Percentiles rank a stretch among this genome's conserved stretches.
These are phyloP conservation scores for Pedicia rivosa DNA, from an alignment of 2,888 invertebrate species.

Conservation along the genomic window DNA sequence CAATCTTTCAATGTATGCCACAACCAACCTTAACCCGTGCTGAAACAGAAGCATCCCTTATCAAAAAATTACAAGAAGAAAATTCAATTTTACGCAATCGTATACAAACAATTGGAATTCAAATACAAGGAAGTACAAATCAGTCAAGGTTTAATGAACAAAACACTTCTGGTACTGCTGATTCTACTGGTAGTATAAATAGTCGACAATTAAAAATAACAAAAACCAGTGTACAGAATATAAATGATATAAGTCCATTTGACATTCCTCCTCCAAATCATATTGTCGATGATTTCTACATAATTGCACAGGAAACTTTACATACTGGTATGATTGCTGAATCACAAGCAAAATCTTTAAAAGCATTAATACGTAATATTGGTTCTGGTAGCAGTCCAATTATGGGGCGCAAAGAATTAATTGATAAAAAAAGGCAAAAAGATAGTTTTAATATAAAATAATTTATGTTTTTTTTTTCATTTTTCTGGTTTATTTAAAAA, in stretches of 20 bases:
- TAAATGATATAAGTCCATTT: slow-evolving; percentile 44
- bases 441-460: too few relatives aligned
- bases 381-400: slow-evolving; percentile 65
- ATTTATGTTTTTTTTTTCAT: too few relatives aligned
- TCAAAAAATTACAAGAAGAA: slow-evolving; percentile 71
- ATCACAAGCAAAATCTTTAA: slow-evolving; percentile 56
- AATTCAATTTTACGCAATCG: slow-evolving; percentile 51
- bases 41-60: slow-evolving; percentile 68
- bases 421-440: too few relatives aligned
- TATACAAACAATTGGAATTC: slow-evolving; percentile 31
- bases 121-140: slow-evolving; percentile 3
- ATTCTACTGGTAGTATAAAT: slow-evolving; percentile 19
- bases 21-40: slow-evolving; percentile 72
- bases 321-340: slow-evolving; percentile 26
- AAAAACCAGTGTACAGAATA: slow-evolving; percentile 31
- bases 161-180: slow-evolving; percentile 6
- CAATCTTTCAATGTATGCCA: slow-evolving; percentile 75
- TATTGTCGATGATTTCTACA: slow-evolving; percentile 81
- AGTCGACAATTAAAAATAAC: slow-evolving; percentile 16
- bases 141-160: slow-evolving; percentile 10
- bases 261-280: slow-evolving; percentile 57
- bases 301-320: slow-evolving; percentile 61
- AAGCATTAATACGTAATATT: slow-evolving; percentile 66
- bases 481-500: too few relatives aligned
- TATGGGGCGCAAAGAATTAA: slow-evolving; percentile 46